Conservation (phyloP, 2,797 vertebrate genomes). For the Schizopygopsis pylzovi region DNA sequence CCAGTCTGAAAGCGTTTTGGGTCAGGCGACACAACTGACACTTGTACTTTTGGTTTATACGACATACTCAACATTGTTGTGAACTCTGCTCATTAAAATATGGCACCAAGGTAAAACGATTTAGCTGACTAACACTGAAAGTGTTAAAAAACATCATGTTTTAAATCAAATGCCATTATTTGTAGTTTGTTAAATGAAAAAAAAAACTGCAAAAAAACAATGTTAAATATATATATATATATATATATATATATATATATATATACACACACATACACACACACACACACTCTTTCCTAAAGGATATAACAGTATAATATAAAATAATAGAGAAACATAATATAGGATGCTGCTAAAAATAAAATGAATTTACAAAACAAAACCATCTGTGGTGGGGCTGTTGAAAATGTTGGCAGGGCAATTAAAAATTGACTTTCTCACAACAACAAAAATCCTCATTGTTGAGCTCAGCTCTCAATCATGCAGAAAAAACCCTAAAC, state of each 20-base stretch:
- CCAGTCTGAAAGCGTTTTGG: not conserved
- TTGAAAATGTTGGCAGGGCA: not conserved
- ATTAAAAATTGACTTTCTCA: not conserved
- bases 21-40: not conserved
- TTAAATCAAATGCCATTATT: not conserved
- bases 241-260: too few species aligned
- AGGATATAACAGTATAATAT: too few species aligned
- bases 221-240: too few species aligned
- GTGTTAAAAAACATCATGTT: too few species aligned
- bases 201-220: too few species aligned
- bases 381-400: not conserved
- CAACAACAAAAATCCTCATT: not conserved
- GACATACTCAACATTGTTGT: not conserved
- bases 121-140: not conserved
- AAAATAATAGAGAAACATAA: too few species aligned
- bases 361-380: too few species aligned
- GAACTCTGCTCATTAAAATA: not conserved
- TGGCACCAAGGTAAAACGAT: not conserved
- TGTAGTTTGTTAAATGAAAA: not conserved
- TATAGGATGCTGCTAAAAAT: too few species aligned
- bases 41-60: not conserved
- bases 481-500: conserved; percentile 35
- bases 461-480: conserved; percentile 38
- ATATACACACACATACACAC: too few species aligned
- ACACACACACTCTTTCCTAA: too few species aligned